These are phyloP conservation scores for Anadara kagoshimensis DNA, from an alignment of 1,140 invertebrate genomes.

Conservation along the genomic window DNA sequence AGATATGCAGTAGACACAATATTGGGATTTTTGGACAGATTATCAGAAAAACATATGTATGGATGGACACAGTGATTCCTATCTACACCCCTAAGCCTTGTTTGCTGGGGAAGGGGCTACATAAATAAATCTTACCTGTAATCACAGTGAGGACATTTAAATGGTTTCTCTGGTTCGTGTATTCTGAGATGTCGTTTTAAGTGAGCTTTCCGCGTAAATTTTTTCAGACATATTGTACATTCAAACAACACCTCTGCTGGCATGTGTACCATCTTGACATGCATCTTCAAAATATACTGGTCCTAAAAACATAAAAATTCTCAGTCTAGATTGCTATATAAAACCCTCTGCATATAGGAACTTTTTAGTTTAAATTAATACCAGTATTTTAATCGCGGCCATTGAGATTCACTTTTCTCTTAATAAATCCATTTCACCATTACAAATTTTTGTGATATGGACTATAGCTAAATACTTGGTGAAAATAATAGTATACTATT, in stretches of 20 bases:
- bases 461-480: no score
- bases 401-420: no score
- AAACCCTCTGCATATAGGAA: background rate
- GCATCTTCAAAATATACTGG: slow-evolving; percentile 75
- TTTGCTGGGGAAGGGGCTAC: no score
- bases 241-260: slow-evolving; percentile 73
- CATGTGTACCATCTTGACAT: slow-evolving; percentile 75
- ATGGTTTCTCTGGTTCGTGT: slow-evolving; percentile 73
- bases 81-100: no score
- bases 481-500: no score
- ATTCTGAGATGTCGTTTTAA: slow-evolving; percentile 73
- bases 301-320: slow-evolving; percentile 60
- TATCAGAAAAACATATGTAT: no score
- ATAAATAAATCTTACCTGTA: slow-evolving; percentile 65
- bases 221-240: slow-evolving; percentile 72
- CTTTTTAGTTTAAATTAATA: background rate
- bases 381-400: background rate
- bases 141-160: slow-evolving; percentile 73
- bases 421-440: no score
- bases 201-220: slow-evolving; percentile 74
- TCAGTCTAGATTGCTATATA: no score
- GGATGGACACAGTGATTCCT: no score
- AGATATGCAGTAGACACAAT: no score
- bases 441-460: no score
- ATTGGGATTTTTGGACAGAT: no score